Percentiles rank a stretch among this genome's conserved stretches.
Evolutionary conservation across 2,797 vertebrate species (phyloP).

Genomic region (Aselliscus stoliczkanus): DNA sequence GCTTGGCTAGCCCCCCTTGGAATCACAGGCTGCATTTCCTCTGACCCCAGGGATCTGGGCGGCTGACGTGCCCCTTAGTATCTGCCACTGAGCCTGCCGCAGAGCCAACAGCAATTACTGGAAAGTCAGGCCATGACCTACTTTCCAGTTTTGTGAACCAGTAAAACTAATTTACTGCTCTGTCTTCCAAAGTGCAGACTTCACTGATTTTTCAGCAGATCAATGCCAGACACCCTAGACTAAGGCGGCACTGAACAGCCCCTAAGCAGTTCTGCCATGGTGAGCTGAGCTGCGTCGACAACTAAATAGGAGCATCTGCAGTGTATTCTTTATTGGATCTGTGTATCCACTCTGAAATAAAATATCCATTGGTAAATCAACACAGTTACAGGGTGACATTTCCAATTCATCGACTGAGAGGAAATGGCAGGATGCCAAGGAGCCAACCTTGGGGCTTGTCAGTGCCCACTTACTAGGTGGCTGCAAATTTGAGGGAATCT

Average conservation of each 20-base stretch:
- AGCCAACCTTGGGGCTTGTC: background rate
- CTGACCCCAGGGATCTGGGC: background rate
- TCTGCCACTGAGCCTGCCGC: background rate
- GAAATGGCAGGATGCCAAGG: background rate
- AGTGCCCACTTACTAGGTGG: background rate
- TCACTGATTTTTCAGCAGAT: slow-evolving; percentile 62
- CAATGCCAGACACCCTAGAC: background rate
- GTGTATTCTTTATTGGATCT: background rate
- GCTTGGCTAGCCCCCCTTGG: background rate
- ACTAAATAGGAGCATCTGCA: background rate
- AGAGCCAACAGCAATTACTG: slow-evolving; percentile 32
- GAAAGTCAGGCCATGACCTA: slow-evolving; percentile 52
- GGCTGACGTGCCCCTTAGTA: background rate
- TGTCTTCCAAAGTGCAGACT: slow-evolving; percentile 52
- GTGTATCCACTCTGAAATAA: background rate
- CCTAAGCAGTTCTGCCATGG: background rate
- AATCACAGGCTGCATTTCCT: background rate
- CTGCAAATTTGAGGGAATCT: background rate
- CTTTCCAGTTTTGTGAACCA: slow-evolving; percentile 59
- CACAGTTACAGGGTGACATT: background rate
- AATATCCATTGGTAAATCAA: background rate
- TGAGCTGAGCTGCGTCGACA: background rate
- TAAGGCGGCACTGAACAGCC: background rate
- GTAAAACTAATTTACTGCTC: slow-evolving; percentile 50
- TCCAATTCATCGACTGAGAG: background rate